Percentiles rank a stretch among this genome's conserved stretches.
Evolutionary conservation across 2,888 invertebrate genomes (phyloP).

Genomic region (Perithous albicinctus): DNA sequence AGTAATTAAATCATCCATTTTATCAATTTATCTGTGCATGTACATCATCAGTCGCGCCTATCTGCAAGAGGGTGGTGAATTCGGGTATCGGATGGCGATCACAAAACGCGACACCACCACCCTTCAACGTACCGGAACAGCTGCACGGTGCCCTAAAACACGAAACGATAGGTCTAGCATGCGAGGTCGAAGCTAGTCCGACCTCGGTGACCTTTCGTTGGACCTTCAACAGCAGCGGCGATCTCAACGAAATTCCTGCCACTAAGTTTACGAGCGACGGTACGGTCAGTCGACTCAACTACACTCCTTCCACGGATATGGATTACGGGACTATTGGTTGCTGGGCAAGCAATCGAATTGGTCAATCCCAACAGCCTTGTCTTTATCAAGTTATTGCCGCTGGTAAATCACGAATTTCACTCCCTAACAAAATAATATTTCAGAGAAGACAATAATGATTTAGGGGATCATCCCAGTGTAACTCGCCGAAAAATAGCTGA

Average conservation of each 20-base stretch:
- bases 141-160: conserved; percentile 94
- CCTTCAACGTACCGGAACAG: conserved; percentile 89
- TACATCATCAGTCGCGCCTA: conserved; percentile 79
- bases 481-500: too few relatives aligned
- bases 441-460: too few relatives aligned
- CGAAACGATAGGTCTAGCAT: conserved; percentile 93
- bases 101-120: conserved; percentile 75
- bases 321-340: conserved; percentile 96
- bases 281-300: conserved; percentile 90
- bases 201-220: conserved; percentile 94
- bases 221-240: conserved; percentile 96
- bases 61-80: conserved; percentile 80
- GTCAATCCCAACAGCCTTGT: conserved; percentile 93
- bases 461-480: too few relatives aligned
- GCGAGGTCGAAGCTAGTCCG: conserved; percentile 95
- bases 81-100: conserved; percentile 70
- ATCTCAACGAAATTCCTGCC: conserved; percentile 91
- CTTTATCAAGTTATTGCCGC: conserved; percentile 94
- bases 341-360: conserved; percentile 93
- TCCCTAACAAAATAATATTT: too few relatives aligned
- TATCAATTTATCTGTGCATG: conserved; percentile 1
- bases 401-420: conserved; percentile 86
- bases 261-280: conserved; percentile 88
- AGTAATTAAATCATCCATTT: not conserved
- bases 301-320: conserved; percentile 94